Base-by-base conservation (phyloP, 2,888 invertebrate species). In the Carterocephalus palaemon region DNA sequence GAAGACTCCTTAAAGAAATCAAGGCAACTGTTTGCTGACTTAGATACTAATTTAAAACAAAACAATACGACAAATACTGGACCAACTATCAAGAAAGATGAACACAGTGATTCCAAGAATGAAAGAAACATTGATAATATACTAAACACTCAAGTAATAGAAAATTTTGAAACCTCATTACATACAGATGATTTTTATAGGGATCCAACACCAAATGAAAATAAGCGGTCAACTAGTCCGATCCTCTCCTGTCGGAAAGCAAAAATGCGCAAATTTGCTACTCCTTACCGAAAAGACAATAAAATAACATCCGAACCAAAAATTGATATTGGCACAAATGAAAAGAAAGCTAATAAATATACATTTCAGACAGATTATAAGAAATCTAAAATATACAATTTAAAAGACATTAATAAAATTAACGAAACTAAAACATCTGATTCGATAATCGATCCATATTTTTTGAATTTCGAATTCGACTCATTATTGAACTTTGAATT, bases 241-340 rank as follows among this genome's bases (percentile, higher is more conserved):
- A 84, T 86, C 26, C 48, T 86, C 0, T 75, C 72, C 0, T 85
- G 81, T 54, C 76, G 81, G 0, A 76, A 59, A 59, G 75, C 79
- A 1, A 86, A 84, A 37, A 78, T 58, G 45, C 57, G 64, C 8
- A 78, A 56, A 57, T 82, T 83, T 28, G 68, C 74, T 59, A 72
- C 70, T 1, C 84, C 83, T 4, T 76, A 75, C 45, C 51, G 49
- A 28, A 52, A 4, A 3, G 24, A 32, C 4, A 42, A 9, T 8
- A 52, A 20, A 24, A 46, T 19, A 1, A 46, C 47, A 23, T 68
- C 53, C 51, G 48, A 43, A 4, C 51, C 59, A n/a, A 46, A 23
- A 42, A n/a, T 47, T 45, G 43, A 45, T 8, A 5, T 20, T 9
- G 24, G 13, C 10, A 9, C 2, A 36, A 29, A 42, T 53, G 50